These are phyloP conservation scores for Protonibea diacanthus DNA, from an alignment of 2,797 vertebrate species.

Conservation along the genomic window DNA sequence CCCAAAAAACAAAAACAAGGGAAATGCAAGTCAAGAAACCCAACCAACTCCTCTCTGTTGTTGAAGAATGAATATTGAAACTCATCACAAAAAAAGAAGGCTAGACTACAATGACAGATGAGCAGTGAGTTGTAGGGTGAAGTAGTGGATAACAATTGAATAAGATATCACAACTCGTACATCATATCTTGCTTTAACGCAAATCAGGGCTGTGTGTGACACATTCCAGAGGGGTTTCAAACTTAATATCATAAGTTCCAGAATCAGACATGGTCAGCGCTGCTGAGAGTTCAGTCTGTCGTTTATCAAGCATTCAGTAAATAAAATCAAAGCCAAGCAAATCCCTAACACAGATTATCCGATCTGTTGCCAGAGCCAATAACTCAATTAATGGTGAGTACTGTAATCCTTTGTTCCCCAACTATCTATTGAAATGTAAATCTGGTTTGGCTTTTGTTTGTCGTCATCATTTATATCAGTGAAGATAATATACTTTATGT, in stretches of 20 bases:
- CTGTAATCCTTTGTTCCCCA: not conserved
- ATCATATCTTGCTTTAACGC: slow-evolving; percentile 26
- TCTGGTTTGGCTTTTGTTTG: not conserved
- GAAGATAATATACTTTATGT: not conserved
- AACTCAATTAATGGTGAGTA: not conserved
- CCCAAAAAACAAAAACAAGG: slow-evolving; percentile 5
- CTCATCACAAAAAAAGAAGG: not conserved
- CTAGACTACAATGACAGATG: slow-evolving; percentile 18
- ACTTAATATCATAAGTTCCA: not conserved
- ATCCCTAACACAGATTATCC: not conserved
- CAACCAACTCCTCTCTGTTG: slow-evolving; percentile 35
- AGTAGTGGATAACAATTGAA: slow-evolving; percentile 29
- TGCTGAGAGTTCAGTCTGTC: slow-evolving; percentile 1
- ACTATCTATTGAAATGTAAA: not conserved
- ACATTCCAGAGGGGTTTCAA: slow-evolving; percentile 8
- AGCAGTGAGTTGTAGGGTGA: slow-evolving; percentile 38
- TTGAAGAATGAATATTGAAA: slow-evolving; percentile 26
- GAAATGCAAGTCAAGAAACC: slow-evolving; percentile 35
- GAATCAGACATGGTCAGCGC: slow-evolving; percentile 29
- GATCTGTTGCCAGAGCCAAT: not conserved
- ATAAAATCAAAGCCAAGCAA: not conserved
- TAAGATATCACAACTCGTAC: slow-evolving; percentile 3
- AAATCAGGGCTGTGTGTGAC: slow-evolving; percentile 26
- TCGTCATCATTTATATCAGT: not conserved
- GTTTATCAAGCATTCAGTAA: not conserved